Conservation (phyloP, 2,797 vertebrate genomes). For the Chromis chromis region DNA sequence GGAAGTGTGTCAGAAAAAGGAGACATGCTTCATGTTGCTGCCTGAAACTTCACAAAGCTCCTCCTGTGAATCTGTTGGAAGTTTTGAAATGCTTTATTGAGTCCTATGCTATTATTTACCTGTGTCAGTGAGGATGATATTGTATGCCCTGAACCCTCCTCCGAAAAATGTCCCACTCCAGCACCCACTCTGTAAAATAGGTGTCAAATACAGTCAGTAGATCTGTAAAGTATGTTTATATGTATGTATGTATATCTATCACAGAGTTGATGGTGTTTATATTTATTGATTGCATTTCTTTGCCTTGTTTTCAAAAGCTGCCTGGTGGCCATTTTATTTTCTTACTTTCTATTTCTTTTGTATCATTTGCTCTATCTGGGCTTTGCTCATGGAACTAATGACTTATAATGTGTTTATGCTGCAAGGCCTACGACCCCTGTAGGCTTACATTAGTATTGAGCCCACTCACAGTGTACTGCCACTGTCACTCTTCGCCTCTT, state of each 20-base stretch:
- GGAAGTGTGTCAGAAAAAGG: conserved; percentile 55
- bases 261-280: conserved; percentile 86
- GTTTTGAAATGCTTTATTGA: conserved; percentile 82
- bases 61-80: conserved; percentile 80
- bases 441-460: conserved; percentile 67
- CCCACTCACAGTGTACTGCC: conserved; percentile 59
- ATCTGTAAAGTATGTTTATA: conserved; percentile 88
- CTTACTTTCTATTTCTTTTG: conserved; percentile 75
- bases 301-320: conserved; percentile 79
- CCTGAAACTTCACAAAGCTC: conserved; percentile 83
- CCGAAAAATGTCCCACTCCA: conserved; percentile 58
- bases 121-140: conserved; percentile 71
- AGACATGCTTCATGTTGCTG: conserved; percentile 79
- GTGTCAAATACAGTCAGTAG: conserved; percentile 77
- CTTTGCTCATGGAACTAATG: conserved; percentile 68
- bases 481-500: conserved; percentile 59
- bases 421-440: conserved; percentile 68
- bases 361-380: conserved; percentile 69
- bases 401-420: conserved; percentile 79
- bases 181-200: conserved; percentile 79
- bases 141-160: conserved; percentile 63
- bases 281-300: conserved; percentile 82
- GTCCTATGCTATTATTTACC: conserved; percentile 78
- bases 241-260: conserved; percentile 87
- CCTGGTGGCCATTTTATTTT: conserved; percentile 80